phyloP scores from a whole-genome alignment of 2,113 vertebrate species.

The Gadus macrocephalus region DNA sequence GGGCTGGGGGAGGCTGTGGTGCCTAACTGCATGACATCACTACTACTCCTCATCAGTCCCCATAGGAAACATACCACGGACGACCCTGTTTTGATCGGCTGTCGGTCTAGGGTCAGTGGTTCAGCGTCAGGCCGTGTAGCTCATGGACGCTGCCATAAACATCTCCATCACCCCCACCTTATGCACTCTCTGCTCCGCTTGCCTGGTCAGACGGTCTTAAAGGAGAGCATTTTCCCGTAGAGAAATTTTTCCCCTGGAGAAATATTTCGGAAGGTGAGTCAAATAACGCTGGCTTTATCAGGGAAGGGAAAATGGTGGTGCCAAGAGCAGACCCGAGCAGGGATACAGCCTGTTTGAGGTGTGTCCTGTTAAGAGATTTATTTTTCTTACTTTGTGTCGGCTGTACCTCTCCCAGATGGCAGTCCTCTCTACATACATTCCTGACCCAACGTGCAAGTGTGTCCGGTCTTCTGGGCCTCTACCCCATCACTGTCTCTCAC shows the following conservation, averaged over 20 bases:
- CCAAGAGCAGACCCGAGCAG: conserved; percentile 53
- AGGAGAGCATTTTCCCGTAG: conserved; percentile 38
- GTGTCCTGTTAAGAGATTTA: conserved; percentile 63
- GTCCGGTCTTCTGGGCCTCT: conserved; percentile 47
- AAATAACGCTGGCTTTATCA: conserved; percentile 60
- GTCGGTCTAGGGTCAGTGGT: conserved; percentile 67
- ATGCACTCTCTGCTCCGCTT: conserved; percentile 47
- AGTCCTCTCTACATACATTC: conserved; percentile 73
- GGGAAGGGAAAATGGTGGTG: conserved; percentile 56
- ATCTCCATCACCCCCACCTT: conserved; percentile 54
- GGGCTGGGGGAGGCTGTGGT: conserved; percentile 26
- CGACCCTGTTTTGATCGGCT: conserved; percentile 66
- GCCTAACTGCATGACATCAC: conserved; percentile 55
- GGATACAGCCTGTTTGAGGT: conserved; percentile 57
- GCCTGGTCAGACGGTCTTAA: conserved; percentile 37
- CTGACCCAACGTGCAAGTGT: conserved; percentile 67
- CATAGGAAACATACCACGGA: conserved; percentile 55
- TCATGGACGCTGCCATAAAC: conserved; percentile 68
- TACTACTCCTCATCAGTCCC: conserved; percentile 58
- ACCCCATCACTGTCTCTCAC: conserved; percentile 31
- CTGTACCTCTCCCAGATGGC: conserved; percentile 69
- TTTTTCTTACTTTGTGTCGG: conserved; percentile 69
- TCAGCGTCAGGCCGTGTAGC: conserved; percentile 58
- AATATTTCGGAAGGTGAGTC: conserved; percentile 59
- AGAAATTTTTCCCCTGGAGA: conserved; percentile 22